Percentiles rank a stretch among this genome's conserved stretches.
Evolutionary conservation across 1,140 invertebrate species (phyloP).

Genomic region (Procambarus virginalis): DNA sequence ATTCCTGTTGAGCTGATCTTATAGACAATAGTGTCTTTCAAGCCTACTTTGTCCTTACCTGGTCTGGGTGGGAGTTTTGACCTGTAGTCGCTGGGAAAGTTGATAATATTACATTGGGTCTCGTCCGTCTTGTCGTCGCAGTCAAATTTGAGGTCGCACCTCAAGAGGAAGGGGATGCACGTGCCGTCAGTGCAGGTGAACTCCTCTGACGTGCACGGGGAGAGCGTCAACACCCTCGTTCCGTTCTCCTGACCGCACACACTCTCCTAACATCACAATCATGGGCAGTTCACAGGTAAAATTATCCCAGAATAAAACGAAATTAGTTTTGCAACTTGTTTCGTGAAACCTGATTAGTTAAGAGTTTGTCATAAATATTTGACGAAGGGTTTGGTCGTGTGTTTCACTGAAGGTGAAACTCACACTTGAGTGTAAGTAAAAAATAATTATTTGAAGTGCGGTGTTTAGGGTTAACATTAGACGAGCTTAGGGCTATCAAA

Average conservation of each 20-base stretch:
- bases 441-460: no score
- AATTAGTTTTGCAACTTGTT: not conserved
- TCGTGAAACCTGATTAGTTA: not conserved
- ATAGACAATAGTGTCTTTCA: not conserved
- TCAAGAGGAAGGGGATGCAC: slow-evolving; percentile 45
- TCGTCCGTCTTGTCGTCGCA: slow-evolving; percentile 65
- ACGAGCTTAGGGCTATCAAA: no score
- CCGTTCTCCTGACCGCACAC: slow-evolving; percentile 45
- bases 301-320: not conserved
- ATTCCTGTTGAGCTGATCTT: no score
- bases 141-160: slow-evolving; percentile 68
- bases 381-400: no score
- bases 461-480: no score
- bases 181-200: slow-evolving; percentile 58
- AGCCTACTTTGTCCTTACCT: slow-evolving; percentile 6
- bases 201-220: slow-evolving; percentile 35
- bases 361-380: not conserved
- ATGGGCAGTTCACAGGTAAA: not conserved
- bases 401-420: no score
- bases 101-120: slow-evolving; percentile 57
- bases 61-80: slow-evolving; percentile 58
- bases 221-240: slow-evolving; percentile 21
- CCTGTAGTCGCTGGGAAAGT: slow-evolving; percentile 60
- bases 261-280: not conserved
- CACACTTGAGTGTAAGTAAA: no score